A percentile compares a stretch with the other conserved stretches of the same genome.
Conservation (phyloP, 2,888 invertebrate species). For the Phaonia tiefii region DNA sequence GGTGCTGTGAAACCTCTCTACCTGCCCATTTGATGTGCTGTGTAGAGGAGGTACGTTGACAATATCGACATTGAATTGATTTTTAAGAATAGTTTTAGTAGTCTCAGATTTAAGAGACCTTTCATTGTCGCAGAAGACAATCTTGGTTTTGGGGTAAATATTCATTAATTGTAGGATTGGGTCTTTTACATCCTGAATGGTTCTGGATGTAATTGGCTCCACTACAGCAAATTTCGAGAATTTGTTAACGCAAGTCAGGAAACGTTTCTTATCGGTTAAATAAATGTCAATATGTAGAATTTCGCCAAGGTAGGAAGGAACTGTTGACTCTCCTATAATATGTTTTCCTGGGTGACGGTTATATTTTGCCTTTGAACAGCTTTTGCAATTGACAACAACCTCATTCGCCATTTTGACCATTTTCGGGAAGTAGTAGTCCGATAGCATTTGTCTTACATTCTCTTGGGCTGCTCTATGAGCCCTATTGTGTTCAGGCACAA, state of each 20-base stretch:
- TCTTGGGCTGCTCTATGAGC: slow-evolving; percentile 30
- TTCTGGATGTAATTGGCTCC: no score
- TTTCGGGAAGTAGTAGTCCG: slow-evolving; percentile 44
- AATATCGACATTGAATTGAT: background rate
- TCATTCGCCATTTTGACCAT: background rate
- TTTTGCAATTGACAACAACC: background rate
- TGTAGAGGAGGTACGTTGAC: no score
- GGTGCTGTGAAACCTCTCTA: background rate
- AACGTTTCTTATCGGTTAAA: background rate
- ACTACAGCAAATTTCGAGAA: no score
- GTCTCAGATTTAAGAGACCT: no score
- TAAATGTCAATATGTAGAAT: background rate
- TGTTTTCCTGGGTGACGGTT: no score
- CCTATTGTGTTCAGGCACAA: slow-evolving; percentile 47
- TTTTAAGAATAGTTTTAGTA: no score
- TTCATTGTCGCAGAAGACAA: background rate
- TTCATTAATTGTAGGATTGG: no score
- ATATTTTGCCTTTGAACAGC: slow-evolving; percentile 18
- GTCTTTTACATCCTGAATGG: no score
- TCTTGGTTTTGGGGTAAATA: background rate
- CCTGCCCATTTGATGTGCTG: no score
- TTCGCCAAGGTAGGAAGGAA: background rate
- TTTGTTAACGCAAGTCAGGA: background rate
- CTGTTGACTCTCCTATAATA: no score
- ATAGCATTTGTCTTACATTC: slow-evolving; percentile 40